Conservation (phyloP, 64 coral and sea anemone species). For the Montipora sp. region DNA sequence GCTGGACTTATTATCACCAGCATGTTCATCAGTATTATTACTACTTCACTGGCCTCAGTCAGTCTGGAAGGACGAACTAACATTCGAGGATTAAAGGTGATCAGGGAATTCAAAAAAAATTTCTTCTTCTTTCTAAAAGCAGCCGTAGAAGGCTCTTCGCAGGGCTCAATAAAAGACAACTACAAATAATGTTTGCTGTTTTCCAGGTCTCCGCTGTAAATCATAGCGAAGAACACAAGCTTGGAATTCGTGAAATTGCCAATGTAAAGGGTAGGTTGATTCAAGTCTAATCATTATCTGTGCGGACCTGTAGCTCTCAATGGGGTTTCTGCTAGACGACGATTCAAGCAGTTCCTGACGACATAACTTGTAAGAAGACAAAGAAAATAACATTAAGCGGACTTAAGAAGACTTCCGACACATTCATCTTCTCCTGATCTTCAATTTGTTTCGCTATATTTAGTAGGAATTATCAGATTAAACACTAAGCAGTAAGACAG, state of each 20-base stretch:
- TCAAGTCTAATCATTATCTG: neutral
- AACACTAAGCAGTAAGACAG: too few relatives aligned
- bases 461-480: too few relatives aligned
- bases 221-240: conserved; percentile 77
- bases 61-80: conserved; percentile 46
- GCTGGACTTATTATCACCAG: conserved; percentile 87
- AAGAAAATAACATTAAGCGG: too few relatives aligned
- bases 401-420: too few relatives aligned
- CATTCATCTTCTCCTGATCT: too few relatives aligned
- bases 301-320: too few relatives aligned
- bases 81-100: conserved; percentile 63
- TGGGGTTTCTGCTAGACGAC: too few relatives aligned
- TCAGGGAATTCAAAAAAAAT: neutral
- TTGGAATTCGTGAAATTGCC: conserved; percentile 77
- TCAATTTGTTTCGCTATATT: too few relatives aligned
- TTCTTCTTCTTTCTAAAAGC: neutral
- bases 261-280: conserved; percentile 64
- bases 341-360: too few relatives aligned
- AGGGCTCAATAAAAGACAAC: neutral
- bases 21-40: conserved; percentile 92
- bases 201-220: conserved; percentile 81
- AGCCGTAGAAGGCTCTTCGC: too few relatives aligned
- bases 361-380: too few relatives aligned
- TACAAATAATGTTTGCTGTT: neutral
- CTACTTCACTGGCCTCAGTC: conserved; percentile 64